These are phyloP conservation scores for Amazona vittata DNA, from an alignment of 2,113 vertebrate genomes.

Conservation along the genomic window DNA sequence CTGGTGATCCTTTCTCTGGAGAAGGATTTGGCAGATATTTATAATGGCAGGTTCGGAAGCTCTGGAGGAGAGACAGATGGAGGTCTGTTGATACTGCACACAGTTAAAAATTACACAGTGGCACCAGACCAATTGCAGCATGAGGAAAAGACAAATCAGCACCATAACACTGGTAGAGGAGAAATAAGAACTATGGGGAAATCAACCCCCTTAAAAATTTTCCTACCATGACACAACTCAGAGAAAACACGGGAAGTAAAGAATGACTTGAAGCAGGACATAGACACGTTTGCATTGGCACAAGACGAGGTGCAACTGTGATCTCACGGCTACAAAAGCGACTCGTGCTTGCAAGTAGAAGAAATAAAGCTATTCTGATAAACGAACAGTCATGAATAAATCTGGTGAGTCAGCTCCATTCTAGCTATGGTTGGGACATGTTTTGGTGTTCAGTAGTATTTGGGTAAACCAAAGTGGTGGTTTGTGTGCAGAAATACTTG, in stretches of 20 bases:
- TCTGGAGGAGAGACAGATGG: constrained; percentile 65
- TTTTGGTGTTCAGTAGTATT: neutral
- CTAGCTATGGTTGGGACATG: neutral
- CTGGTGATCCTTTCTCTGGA: constrained; percentile 53
- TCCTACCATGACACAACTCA: neutral
- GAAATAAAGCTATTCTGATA: neutral
- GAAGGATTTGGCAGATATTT: constrained; percentile 59
- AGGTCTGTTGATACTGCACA: constrained; percentile 46
- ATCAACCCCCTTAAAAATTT: neutral
- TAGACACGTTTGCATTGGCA: neutral
- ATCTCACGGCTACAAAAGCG: neutral
- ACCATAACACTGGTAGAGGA: neutral
- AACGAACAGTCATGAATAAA: neutral
- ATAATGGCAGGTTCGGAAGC: constrained; percentile 24
- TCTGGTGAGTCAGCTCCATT: neutral
- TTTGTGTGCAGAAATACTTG: neutral
- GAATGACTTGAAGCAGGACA: neutral
- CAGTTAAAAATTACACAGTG: constrained; percentile 58
- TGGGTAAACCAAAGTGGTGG: neutral
- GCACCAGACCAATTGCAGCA: constrained; percentile 46
- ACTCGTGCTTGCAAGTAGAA: neutral
- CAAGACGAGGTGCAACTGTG: neutral
- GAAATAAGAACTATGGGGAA: neutral
- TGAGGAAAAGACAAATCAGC: constrained; percentile 30
- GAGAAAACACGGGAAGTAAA: neutral